These are phyloP conservation scores for Chromis chromis DNA, from an alignment of 2,797 vertebrate species.

Conservation along the genomic window DNA sequence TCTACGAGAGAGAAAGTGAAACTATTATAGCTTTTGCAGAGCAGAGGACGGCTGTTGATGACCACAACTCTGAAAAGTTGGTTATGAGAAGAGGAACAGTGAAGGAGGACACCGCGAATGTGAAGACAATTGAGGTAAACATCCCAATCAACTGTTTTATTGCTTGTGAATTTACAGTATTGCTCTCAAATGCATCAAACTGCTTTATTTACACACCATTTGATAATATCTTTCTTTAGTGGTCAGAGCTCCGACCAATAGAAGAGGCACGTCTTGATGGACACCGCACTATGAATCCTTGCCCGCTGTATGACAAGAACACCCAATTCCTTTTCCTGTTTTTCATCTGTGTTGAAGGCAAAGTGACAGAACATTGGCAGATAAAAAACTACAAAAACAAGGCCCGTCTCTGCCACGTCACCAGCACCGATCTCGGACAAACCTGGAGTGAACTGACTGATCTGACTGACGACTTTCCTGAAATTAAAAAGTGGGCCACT, in stretches of 20 bases:
- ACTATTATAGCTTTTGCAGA: constrained; percentile 14
- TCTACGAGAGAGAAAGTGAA: background rate
- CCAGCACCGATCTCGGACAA: constrained; percentile 75
- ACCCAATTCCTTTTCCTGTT: constrained; percentile 39
- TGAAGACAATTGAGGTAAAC: constrained; percentile 1
- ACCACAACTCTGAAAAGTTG: background rate
- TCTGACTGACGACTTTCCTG: constrained; percentile 71
- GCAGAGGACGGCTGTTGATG: background rate
- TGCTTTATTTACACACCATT: background rate
- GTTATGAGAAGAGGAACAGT: background rate
- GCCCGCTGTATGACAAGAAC: constrained; percentile 10
- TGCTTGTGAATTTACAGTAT: background rate
- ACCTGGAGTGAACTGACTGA: constrained; percentile 63
- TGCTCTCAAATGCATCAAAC: background rate
- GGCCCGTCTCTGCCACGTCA: constrained; percentile 78
- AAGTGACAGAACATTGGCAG: constrained; percentile 67
- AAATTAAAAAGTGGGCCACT: constrained; percentile 76
- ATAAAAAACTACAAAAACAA: constrained; percentile 62
- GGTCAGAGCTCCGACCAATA: background rate
- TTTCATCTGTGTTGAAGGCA: constrained; percentile 27
- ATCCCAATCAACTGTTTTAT: background rate
- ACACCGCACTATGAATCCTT: constrained; percentile 30
- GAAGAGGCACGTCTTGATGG: background rate
- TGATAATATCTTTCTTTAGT: constrained; percentile 20
- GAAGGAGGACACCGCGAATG: background rate